Conservation (phyloP, 2,888 invertebrate species). For the Callyntrura sp. region DNA sequence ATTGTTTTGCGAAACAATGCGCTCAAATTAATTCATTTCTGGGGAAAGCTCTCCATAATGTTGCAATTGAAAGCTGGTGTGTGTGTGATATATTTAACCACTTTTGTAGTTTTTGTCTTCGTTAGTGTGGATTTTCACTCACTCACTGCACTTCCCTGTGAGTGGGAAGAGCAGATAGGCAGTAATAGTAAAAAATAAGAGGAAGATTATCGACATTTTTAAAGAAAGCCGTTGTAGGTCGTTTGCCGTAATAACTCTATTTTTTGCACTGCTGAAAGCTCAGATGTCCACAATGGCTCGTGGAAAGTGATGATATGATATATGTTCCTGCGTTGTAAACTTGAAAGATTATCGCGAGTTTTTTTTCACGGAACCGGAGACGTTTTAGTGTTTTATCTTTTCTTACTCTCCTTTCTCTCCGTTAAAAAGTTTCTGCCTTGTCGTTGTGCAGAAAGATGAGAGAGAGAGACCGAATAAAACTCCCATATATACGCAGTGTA, state of each 20-base stretch:
- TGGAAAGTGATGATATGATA: background rate
- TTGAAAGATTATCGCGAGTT: background rate
- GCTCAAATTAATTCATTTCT: too few relatives aligned
- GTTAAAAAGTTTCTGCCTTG: background rate
- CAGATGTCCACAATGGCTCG: background rate
- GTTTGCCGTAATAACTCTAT: background rate
- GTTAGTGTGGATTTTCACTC: too few relatives aligned
- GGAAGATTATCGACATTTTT: conserved; percentile 10
- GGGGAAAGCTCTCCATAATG: too few relatives aligned
- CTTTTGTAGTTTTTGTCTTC: too few relatives aligned
- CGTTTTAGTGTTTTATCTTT: conserved; percentile 14
- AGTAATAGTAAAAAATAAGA: background rate
- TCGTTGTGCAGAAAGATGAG: background rate
- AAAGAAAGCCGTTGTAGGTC: background rate
- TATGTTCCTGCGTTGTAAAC: background rate
- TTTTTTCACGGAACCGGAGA: conserved; percentile 20
- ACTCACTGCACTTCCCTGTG: too few relatives aligned
- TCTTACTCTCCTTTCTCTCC: conserved; percentile 18
- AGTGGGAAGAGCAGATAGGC: too few relatives aligned
- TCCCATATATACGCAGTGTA: background rate
- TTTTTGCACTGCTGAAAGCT: background rate
- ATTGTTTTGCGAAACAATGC: too few relatives aligned
- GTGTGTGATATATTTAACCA: too few relatives aligned
- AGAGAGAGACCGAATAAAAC: background rate
- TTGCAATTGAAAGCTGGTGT: too few relatives aligned